These are phyloP conservation scores for Erithacus rubecula DNA, from an alignment of 2,797 vertebrate genomes.

Conservation along the genomic window DNA sequence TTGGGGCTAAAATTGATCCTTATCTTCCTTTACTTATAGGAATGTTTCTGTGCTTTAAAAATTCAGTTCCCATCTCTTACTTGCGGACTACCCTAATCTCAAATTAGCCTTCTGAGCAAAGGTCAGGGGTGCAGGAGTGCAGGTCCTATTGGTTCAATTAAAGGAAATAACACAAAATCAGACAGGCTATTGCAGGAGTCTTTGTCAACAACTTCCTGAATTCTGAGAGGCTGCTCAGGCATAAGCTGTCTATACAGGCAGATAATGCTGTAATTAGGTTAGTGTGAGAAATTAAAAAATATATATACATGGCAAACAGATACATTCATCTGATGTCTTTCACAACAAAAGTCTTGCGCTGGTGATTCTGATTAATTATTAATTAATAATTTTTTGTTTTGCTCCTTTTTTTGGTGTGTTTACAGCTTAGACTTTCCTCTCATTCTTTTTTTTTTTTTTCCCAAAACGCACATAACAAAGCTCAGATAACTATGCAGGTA, in stretches of 20 bases:
- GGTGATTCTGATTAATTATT: slow-evolving; percentile 53
- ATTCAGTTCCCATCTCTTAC: neutral
- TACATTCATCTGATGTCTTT: slow-evolving; percentile 23
- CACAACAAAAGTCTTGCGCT: slow-evolving; percentile 35
- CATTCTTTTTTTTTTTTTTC: neutral
- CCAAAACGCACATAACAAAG: slow-evolving; percentile 34
- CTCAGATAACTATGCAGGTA: neutral
- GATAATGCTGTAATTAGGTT: slow-evolving; percentile 25
- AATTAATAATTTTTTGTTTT: neutral
- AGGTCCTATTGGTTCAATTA: slow-evolving; percentile 41
- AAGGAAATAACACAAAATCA: slow-evolving; percentile 56
- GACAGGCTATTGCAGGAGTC: slow-evolving; percentile 28
- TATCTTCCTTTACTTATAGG: neutral
- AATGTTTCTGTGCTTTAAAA: slow-evolving; percentile 18
- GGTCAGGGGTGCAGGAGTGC: neutral
- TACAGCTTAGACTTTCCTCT: slow-evolving; percentile 32
- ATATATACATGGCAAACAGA: neutral
- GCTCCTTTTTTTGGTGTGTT: slow-evolving; percentile 22
- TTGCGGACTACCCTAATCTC: slow-evolving; percentile 19
- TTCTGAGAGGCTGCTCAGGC: slow-evolving; percentile 19
- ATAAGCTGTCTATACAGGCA: neutral
- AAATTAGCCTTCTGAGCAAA: slow-evolving; percentile 42
- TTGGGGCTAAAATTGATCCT: slow-evolving; percentile 15
- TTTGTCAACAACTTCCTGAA: slow-evolving; percentile 56
- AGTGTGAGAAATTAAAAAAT: neutral